Base-by-base conservation (phyloP, 2,113 vertebrate species). In the Plotosus lineatus region DNA sequence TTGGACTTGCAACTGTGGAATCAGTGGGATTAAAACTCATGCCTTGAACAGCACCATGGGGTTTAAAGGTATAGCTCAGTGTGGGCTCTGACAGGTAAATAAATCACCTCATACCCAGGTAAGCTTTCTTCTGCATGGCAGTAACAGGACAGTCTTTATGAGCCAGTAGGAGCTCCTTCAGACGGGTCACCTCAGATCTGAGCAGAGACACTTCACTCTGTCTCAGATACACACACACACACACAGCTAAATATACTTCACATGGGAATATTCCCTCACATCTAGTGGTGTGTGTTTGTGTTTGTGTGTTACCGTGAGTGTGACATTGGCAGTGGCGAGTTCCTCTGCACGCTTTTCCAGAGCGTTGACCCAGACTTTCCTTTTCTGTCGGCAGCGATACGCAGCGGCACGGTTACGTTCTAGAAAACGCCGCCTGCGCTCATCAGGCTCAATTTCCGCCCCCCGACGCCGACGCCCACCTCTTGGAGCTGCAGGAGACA, bases 91-190 rank as follows among this genome's bases (percentile, higher is more conserved):
- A 36, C 31, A 33, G 17, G 36, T 23, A n/a, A 48, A 40, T 48
- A 50, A 61, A 61, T 61, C 55, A 56, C 11, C 40, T 48, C 31
- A 89, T 91, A 94, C 93, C 93, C 81, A 94, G 77, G 86, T 92
- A 92, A 75, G 90, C 97, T 80, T 98, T 98, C 88, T 97, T 98
- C 93, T 98, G 97, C 93, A 98, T 94, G 60, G 95, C 92, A 7
- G 97, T 99, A 88, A 99, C 96, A 0, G 97, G 97, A 50, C 97
- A 99, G 89, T 99, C 97, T 91, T 98, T 98, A 90, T 99, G 97
- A 69, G 97, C 96, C 90, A 99, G 90, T 55, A 99, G 93, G 14
- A 99, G 94, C 92, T 99, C 97, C 85, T 99, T 99, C 63, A 99
- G 92, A 51, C 97, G 97, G 14, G 96, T 96, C 85, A 99, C 97